These are phyloP conservation scores for Mormyrops boulengeri DNA, from an alignment of 2,797 vertebrate genomes.

Conservation along the genomic window DNA sequence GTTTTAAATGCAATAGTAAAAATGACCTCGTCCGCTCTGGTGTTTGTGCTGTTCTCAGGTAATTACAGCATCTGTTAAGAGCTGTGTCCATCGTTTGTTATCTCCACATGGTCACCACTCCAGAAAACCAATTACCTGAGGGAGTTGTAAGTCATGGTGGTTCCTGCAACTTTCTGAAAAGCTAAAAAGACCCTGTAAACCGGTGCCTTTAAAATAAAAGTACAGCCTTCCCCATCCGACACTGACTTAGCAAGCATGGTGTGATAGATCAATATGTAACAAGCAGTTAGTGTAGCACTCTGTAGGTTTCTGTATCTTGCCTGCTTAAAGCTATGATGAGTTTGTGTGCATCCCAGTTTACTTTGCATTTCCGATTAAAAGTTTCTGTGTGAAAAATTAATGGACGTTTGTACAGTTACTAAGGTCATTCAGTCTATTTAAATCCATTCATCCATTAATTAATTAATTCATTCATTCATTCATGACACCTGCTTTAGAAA, in stretches of 20 bases:
- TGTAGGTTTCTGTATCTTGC: neutral
- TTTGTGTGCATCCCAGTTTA: neutral
- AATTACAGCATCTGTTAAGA: constrained; percentile 75
- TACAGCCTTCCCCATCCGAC: neutral
- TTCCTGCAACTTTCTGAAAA: constrained; percentile 39
- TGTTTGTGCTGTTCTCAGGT: constrained; percentile 59
- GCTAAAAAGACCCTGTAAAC: constrained; percentile 38
- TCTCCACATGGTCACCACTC: constrained; percentile 70
- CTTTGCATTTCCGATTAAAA: neutral
- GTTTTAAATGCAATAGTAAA: constrained; percentile 28
- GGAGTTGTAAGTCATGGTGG: constrained; percentile 57
- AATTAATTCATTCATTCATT: constrained; percentile 36
- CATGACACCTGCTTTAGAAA: constrained; percentile 47
- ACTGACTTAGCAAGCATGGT: neutral
- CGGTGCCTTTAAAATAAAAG: constrained; percentile 10
- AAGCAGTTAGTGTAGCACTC: neutral
- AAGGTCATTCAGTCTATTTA: constrained; percentile 18
- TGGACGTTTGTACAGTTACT: neutral
- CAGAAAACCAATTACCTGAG: constrained; percentile 70
- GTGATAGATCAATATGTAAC: neutral
- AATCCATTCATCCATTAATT: constrained; percentile 15
- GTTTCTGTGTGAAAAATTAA: neutral
- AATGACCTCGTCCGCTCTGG: constrained; percentile 39
- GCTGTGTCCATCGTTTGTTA: constrained; percentile 70
- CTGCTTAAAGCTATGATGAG: neutral